phyloP scores from a whole-genome alignment of 2,113 vertebrate genomes.

The Petaurus breviceps region DNA sequence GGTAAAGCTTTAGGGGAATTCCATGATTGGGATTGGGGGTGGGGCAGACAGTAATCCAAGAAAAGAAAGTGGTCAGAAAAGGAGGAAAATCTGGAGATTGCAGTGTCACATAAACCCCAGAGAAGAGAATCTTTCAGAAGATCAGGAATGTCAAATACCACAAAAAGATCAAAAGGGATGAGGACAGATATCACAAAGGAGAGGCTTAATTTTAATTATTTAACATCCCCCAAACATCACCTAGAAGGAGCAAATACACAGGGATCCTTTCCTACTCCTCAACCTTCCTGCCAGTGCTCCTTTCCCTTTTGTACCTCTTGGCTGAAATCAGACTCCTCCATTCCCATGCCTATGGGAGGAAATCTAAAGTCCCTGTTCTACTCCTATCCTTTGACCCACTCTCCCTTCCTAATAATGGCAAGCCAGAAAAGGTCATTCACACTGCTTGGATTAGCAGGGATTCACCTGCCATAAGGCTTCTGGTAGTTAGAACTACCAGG shows the following conservation, averaged over 20 bases:
- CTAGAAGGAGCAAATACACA: background rate
- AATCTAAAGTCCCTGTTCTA: background rate
- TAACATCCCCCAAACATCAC: background rate
- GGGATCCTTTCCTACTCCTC: background rate
- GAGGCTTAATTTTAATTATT: background rate
- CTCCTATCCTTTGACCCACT: background rate
- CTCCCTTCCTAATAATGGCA: background rate
- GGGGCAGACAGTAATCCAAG: background rate
- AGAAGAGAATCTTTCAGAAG: background rate
- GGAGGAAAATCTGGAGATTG: background rate
- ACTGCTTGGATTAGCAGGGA: background rate
- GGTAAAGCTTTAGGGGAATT: background rate
- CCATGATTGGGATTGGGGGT: background rate
- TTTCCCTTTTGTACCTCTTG: background rate
- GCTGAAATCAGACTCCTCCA: background rate
- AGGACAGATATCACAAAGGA: background rate
- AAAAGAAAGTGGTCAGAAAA: background rate
- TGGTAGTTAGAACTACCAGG: background rate
- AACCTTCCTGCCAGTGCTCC: background rate
- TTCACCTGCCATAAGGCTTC: background rate
- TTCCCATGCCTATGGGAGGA: background rate
- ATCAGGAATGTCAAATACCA: background rate
- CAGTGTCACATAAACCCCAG: background rate
- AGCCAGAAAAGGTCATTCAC: background rate
- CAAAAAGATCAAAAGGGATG: background rate